Evolutionary conservation across 2,888 invertebrate species (phyloP), one percentile per base, ranked within the genome.

Genomic region (Drosophila basisetae): DNA sequence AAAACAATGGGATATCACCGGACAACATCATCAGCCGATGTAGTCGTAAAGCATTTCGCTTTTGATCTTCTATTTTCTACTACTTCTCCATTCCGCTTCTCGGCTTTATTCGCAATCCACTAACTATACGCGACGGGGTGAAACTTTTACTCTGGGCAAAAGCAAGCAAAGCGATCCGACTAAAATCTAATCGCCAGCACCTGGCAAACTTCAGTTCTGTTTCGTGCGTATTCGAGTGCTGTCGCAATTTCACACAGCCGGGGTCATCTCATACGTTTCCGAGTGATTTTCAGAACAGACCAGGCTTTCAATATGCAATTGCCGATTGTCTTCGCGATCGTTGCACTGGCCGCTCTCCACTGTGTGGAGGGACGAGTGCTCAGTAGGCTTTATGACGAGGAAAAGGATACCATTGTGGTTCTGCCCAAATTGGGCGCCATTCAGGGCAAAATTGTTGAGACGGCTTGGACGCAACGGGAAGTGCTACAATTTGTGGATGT

Each of bases 401-500:
- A 92, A 50, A 80, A 77, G 63, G 90, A 91, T 59, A 91, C 89
- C 10, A 88, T 92, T 33, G 76, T 93, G 4, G 76, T 87, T 50
- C 59, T 93, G 65, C 93, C 93, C 10, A 91, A 88, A 25, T 59
- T 92, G 73, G 93, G 93, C 50, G 53, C 73, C 1, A 81, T 93
- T 30, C 91, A 90, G 71, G 92, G 92, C 3, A 91, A 90, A 64
- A 73, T 84, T 25, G 47, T 91, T 6, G 84, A 92, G 59, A 92
- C 93, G 0, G 84, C 92, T 13, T 93, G 92, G 92, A 88, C 90
- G 4, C 69, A 87, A 10, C 84, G 92, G 0, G 85, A 91, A 75
- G 90, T 93, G 31, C 70, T 91, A 62, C 93, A 93, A 54, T 93
- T 93, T 80, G 81, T 93, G n/a, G 93, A 93, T 78, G 82, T 93